phyloP scores from a whole-genome alignment of 2,797 vertebrate genomes.

The Hypotaenidia philippensis region DNA sequence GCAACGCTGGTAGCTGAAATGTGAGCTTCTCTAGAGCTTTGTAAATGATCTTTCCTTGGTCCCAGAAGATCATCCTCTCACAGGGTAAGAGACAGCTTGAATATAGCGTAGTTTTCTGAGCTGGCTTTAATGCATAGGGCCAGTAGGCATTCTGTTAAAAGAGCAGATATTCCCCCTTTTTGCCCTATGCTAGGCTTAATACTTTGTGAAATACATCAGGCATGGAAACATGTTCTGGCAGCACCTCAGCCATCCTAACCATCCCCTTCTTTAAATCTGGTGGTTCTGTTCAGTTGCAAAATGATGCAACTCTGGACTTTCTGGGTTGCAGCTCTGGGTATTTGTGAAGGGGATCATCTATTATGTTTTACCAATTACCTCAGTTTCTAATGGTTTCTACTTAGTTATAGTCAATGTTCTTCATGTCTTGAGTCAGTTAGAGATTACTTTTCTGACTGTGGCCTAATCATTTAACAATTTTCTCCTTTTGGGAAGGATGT shows the following conservation, averaged over 20 bases:
- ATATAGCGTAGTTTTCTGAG: slow-evolving; percentile 7
- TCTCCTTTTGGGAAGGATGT: background rate
- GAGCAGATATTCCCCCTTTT: background rate
- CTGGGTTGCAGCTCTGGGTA: background rate
- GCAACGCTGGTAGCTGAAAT: slow-evolving; percentile 14
- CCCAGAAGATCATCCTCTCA: background rate
- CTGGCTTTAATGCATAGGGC: slow-evolving; percentile 46
- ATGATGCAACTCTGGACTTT: background rate
- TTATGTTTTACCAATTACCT: background rate
- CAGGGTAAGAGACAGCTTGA: background rate
- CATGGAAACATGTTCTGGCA: background rate
- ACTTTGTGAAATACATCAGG: background rate
- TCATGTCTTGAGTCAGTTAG: background rate
- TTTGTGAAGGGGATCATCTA: background rate
- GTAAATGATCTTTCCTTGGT: slow-evolving; percentile 14
- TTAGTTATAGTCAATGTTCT: background rate
- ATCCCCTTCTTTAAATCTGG: background rate
- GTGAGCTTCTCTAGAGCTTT: background rate
- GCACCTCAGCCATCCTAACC: background rate
- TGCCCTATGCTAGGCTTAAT: background rate
- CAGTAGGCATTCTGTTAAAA: background rate
- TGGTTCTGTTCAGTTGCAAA: background rate
- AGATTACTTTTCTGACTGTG: background rate
- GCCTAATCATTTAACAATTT: background rate
- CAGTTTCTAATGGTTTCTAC: background rate